phyloP scores from a whole-genome alignment of 1,140 invertebrate genomes.

The Rhyacophila brunnea region DNA sequence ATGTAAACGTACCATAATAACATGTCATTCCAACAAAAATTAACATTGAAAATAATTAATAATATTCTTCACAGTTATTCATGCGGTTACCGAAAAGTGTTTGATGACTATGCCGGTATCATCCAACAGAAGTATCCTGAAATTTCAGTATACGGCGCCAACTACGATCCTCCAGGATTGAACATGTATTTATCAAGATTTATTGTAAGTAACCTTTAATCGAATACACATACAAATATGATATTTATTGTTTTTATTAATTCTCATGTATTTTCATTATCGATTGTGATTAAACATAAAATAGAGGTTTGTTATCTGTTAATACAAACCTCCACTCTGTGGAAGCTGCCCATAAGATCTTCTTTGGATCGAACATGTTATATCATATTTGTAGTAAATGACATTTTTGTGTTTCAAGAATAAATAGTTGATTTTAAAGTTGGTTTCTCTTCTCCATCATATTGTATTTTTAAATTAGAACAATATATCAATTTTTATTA shows the following conservation, averaged over 20 bases:
- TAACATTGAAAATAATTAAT: slow-evolving; percentile 33
- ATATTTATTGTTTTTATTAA: not conserved
- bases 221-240: too few relatives aligned
- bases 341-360: too few relatives aligned
- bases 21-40: too few relatives aligned
- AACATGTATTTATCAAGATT: slow-evolving; percentile 82
- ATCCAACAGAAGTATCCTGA: slow-evolving; percentile 91
- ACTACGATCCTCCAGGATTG: slow-evolving; percentile 86
- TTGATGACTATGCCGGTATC: slow-evolving; percentile 90
- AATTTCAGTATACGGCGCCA: slow-evolving; percentile 85
- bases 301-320: not conserved
- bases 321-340: not conserved
- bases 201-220: slow-evolving; percentile 62
- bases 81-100: slow-evolving; percentile 80
- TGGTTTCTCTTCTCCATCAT: too few relatives aligned
- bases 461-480: too few relatives aligned
- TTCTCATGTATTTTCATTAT: too few relatives aligned
- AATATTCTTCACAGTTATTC: slow-evolving; percentile 66
- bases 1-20: too few relatives aligned
- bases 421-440: too few relatives aligned
- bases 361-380: too few relatives aligned
- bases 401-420: too few relatives aligned
- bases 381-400: too few relatives aligned
- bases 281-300: not conserved
- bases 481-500: too few relatives aligned